Evolutionary conservation across 2,888 invertebrate species (phyloP).

Genomic region (Laspeyria flexula): DNA sequence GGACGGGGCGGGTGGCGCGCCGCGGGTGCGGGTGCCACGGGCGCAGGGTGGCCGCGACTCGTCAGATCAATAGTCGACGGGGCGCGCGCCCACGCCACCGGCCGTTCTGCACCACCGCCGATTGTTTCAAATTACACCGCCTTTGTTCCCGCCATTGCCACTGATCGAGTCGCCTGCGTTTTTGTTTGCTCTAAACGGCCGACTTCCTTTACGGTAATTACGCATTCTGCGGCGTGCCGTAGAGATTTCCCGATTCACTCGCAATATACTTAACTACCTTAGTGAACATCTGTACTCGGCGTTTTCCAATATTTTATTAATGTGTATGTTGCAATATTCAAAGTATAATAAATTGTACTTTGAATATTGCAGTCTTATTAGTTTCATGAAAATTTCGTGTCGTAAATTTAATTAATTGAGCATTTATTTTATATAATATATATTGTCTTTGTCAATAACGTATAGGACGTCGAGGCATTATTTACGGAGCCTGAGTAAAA

Average conservation of each 20-base stretch:
- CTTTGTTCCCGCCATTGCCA: slow-evolving; percentile 83
- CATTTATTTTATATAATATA: no score
- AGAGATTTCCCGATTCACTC: slow-evolving; percentile 67
- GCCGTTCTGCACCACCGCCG: slow-evolving; percentile 78
- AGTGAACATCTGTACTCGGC: slow-evolving; percentile 35
- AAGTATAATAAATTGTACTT: no score
- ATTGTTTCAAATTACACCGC: slow-evolving; percentile 85
- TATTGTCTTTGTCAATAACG: no score
- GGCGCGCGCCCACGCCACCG: slow-evolving; percentile 76
- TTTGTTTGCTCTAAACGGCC: slow-evolving; percentile 82
- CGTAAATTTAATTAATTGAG: background rate
- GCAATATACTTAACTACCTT: slow-evolving; percentile 60
- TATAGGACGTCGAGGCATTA: no score
- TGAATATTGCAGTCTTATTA: background rate
- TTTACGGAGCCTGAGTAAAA: no score
- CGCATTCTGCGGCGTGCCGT: slow-evolving; percentile 75
- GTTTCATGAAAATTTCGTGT: background rate
- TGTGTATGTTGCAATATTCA: no score
- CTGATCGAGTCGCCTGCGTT: slow-evolving; percentile 81
- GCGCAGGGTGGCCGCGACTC: slow-evolving; percentile 64
- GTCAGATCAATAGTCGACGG: slow-evolving; percentile 84
- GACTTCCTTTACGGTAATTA: slow-evolving; percentile 84
- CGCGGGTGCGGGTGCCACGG: slow-evolving; percentile 30
- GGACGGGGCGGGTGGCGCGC: slow-evolving; percentile 50
- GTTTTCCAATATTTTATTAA: background rate